phyloP scores from a whole-genome alignment of 30 jellyfish, hydroid and myxozoan genomes.

The Chironex yamaguchii region DNA sequence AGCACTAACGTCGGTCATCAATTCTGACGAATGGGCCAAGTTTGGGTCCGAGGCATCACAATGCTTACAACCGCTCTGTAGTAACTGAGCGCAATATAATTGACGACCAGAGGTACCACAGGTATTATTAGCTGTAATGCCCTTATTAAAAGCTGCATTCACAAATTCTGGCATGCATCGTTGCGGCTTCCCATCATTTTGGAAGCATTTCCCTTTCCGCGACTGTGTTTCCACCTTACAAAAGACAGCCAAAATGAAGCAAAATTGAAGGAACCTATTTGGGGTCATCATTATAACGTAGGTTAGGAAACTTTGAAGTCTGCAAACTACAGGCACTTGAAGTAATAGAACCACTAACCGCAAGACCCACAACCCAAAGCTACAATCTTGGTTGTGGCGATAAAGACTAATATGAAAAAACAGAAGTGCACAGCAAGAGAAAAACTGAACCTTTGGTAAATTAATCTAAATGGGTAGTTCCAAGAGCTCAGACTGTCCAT shows the following conservation, averaged over 20 bases:
- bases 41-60: slow-evolving; percentile 71
- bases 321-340: no score
- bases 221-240: neutral
- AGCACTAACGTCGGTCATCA: slow-evolving; percentile 78
- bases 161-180: slow-evolving; percentile 99
- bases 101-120: slow-evolving; percentile 83
- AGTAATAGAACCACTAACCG: no score
- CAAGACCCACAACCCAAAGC: no score
- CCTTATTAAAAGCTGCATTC: slow-evolving; percentile 87
- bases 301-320: neutral
- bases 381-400: no score
- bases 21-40: slow-evolving; percentile 85
- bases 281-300: neutral
- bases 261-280: neutral
- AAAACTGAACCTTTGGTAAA: no score
- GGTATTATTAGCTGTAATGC: slow-evolving; percentile 84
- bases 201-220: slow-evolving; percentile 63
- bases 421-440: no score
- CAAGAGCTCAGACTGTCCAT: no score
- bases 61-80: slow-evolving; percentile 74
- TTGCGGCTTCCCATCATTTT: slow-evolving; percentile 82
- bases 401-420: no score
- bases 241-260: neutral
- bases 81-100: slow-evolving; percentile 87
- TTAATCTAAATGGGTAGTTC: no score